Conservation (phyloP, 1,140 invertebrate species). For the Heterodera carotae region DNA sequence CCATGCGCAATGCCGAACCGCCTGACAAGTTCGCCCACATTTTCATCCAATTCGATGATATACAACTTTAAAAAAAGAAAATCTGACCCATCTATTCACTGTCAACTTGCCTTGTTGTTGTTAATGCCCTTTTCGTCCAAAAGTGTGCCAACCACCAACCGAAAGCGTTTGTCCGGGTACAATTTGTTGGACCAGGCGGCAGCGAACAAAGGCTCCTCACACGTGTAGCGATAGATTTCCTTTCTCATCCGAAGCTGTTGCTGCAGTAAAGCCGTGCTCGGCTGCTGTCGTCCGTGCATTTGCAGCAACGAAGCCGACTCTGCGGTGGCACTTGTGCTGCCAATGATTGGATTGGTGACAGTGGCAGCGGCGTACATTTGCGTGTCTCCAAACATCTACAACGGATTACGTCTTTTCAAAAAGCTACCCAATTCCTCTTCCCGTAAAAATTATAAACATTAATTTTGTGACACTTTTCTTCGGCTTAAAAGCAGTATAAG, state of each 20-base stretch:
- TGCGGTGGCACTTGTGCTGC: background rate
- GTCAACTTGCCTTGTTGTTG: conserved; percentile 41
- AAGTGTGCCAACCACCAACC: conserved; percentile 33
- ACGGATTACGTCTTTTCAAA: no score
- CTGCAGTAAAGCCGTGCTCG: no score
- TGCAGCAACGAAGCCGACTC: background rate
- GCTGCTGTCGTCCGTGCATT: background rate
- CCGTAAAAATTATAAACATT: no score
- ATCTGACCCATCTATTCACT: no score
- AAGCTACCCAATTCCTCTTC: no score
- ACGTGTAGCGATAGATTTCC: conserved; percentile 53
- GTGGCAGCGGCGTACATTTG: background rate
- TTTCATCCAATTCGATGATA: conserved; percentile 79
- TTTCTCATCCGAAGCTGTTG: conserved; percentile 38
- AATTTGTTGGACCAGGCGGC: conserved; percentile 46
- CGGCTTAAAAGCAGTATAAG: no score
- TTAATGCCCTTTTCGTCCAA: conserved; percentile 36
- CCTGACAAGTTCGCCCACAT: conserved; percentile 81
- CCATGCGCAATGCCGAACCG: conserved; percentile 99
- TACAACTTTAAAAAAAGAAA: conserved; percentile 42
- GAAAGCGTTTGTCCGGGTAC: conserved; percentile 48
- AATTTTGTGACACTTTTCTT: no score
- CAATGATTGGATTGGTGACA: background rate
- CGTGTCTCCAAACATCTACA: background rate
- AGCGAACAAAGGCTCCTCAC: conserved; percentile 42